Evolutionary conservation across 2,888 invertebrate genomes (phyloP), one percentile per base, ranked within the genome.

Genomic region (Hylaea fasciaria): DNA sequence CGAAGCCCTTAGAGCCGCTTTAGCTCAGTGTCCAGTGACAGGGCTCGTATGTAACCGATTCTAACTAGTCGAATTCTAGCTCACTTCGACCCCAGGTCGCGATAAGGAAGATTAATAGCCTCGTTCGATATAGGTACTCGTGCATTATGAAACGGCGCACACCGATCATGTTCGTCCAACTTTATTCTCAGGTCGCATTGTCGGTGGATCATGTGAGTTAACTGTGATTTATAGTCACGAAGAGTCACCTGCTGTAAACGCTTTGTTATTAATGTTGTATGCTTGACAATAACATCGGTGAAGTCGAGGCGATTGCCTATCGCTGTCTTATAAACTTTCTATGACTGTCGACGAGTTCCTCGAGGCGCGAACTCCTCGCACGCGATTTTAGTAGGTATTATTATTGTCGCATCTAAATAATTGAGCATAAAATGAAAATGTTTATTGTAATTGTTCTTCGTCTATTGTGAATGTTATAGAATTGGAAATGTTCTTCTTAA

Each of bases 41-140:
- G 62, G 73, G 81, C 81, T 81, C 82, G 81, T 85, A 82, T 72
- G 76, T 44, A 78, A 70, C 86, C 65, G 72, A 81, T 73, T 69
- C 1, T n/a, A 69, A 70, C 80, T 65, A 59, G 82, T 70, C 63
- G 56, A 13, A 46, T 69, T 68, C 77, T 69, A 78, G 76, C 68
- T 74, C 52, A 48, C 60, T 49, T 40, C 79, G 78, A 81, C 85
- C 82, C 69, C 37, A 60, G 67, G 65, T 68, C 67, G 9, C 14
- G 60, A 64, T 65, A 62, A 58, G 12, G 29, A 54, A 65, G 62
- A 66, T 62, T 65, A 55, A 54, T 50, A 51, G 48, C 57, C 61
- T 53, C 49, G 60, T 47, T 46, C 51, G 46, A n/a, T n/a, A n/a
- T n/a, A n/a, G n/a, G 49, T 37, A 47, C 53, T 65, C 64, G 64